Evolutionary conservation across 92 coral and sea anemone species (phyloP).

Genomic region (Hydrozoanthus gracilis): DNA sequence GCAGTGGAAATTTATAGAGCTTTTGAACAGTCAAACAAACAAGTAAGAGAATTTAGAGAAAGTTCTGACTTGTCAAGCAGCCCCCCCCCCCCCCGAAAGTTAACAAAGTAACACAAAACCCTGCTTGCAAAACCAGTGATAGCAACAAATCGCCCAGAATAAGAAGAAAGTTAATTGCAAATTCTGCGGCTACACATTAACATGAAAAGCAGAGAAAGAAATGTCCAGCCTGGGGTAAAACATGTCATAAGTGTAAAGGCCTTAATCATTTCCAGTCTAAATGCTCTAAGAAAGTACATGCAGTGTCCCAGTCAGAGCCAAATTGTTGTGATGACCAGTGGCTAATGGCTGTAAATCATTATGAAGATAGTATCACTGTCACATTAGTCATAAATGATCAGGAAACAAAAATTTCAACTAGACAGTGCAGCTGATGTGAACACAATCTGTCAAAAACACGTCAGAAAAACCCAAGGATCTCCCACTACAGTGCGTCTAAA

Average conservation of each 20-base stretch:
- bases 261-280: constrained; percentile 39
- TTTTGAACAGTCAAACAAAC: constrained; percentile 23
- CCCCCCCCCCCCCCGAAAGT: constrained; percentile 8
- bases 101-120: constrained; percentile 29
- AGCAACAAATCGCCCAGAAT: constrained; percentile 1
- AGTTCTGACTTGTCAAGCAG: background rate
- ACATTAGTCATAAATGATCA: constrained; percentile 12
- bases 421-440: constrained; percentile 47
- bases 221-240: constrained; percentile 50
- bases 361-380: constrained; percentile 2
- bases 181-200: constrained; percentile 28
- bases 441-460: constrained; percentile 39
- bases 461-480: constrained; percentile 22
- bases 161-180: constrained; percentile 16
- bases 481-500: constrained; percentile 6
- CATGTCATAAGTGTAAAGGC: constrained; percentile 41
- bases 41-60: constrained; percentile 35
- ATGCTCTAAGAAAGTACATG: background rate
- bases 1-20: constrained; percentile 23
- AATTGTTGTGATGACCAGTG: background rate
- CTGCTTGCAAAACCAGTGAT: background rate
- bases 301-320: constrained; percentile 5
- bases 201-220: constrained; percentile 35
- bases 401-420: constrained; percentile 18
- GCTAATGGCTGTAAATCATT: background rate